A percentile compares a stretch with the other conserved stretches of the same genome.
Conservation (phyloP, 2,888 invertebrate species). For the Scaptomyza caliginosa region DNA sequence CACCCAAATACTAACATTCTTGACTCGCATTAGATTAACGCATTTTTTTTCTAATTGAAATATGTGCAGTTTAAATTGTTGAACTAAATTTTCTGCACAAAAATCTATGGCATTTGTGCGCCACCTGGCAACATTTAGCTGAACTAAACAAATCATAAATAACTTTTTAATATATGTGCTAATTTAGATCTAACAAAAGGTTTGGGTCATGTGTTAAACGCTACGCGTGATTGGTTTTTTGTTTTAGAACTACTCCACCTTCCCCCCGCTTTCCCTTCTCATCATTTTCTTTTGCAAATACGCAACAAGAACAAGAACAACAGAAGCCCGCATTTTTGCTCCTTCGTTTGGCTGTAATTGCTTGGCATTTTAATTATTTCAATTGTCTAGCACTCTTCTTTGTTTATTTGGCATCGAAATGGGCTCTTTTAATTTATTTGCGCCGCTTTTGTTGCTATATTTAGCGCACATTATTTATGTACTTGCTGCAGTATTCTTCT, state of each 20-base stretch:
- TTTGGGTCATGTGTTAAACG: slow-evolving; percentile 46
- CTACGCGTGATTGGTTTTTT: slow-evolving; percentile 50
- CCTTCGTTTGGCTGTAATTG: slow-evolving; percentile 32
- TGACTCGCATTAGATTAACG: slow-evolving; percentile 8
- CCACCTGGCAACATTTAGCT: slow-evolving; percentile 16
- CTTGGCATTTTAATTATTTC: slow-evolving; percentile 74
- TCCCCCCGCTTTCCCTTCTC: background rate
- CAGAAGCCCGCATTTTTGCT: slow-evolving; percentile 61
- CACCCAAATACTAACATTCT: slow-evolving; percentile 5
- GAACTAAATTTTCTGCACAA: slow-evolving; percentile 1
- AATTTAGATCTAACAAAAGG: background rate
- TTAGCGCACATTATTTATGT: slow-evolving; percentile 60
- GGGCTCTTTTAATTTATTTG: slow-evolving; percentile 63
- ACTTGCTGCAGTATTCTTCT: slow-evolving; percentile 20
- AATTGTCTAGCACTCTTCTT: slow-evolving; percentile 67
- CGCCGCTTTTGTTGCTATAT: slow-evolving; percentile 55
- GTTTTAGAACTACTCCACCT: slow-evolving; percentile 4
- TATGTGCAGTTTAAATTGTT: slow-evolving; percentile 8
- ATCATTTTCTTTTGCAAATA: slow-evolving; percentile 47
- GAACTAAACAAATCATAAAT: slow-evolving; percentile 72
- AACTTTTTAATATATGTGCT: slow-evolving; percentile 42
- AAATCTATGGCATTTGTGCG: background rate
- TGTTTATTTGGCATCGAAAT: slow-evolving; percentile 59
- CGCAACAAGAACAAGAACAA: slow-evolving; percentile 21
- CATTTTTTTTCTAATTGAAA: slow-evolving; percentile 25